Percentiles rank a stretch among this genome's conserved stretches.
These are phyloP conservation scores for Psittacula echo DNA, from an alignment of 2,797 vertebrate species.

Conservation along the genomic window DNA sequence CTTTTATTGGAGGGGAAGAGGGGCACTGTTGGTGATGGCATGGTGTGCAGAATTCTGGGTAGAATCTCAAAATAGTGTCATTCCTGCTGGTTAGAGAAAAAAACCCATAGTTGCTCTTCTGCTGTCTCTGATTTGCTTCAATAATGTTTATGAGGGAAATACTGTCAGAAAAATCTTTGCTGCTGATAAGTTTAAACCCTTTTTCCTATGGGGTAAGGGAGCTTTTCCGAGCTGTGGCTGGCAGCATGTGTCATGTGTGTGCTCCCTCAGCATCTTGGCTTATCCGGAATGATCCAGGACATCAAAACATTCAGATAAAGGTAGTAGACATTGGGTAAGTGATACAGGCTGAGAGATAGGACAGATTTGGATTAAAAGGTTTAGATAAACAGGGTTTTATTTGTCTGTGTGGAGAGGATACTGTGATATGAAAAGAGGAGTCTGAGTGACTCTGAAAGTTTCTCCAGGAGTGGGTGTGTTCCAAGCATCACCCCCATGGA, in stretches of 20 bases:
- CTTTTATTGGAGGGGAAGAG: background rate
- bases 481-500: background rate
- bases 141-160: background rate
- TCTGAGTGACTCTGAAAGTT: background rate
- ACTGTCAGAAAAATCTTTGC: background rate
- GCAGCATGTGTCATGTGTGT: background rate
- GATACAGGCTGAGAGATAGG: background rate
- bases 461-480: background rate
- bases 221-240: background rate
- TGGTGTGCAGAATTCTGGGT: accelerated
- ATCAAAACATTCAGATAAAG: background rate
- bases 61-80: accelerated
- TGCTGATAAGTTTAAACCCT: accelerated
- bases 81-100: background rate
- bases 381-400: conserved; percentile 11
- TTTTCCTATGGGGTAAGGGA: accelerated
- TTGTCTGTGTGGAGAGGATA: background rate
- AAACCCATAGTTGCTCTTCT: background rate
- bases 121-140: background rate
- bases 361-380: background rate
- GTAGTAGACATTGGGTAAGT: background rate
- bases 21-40: accelerated
- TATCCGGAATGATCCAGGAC: background rate
- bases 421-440: background rate
- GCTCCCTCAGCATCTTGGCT: background rate